Conservation (phyloP, 2,113 vertebrate genomes). For the Chlorodrepanis virens region DNA sequence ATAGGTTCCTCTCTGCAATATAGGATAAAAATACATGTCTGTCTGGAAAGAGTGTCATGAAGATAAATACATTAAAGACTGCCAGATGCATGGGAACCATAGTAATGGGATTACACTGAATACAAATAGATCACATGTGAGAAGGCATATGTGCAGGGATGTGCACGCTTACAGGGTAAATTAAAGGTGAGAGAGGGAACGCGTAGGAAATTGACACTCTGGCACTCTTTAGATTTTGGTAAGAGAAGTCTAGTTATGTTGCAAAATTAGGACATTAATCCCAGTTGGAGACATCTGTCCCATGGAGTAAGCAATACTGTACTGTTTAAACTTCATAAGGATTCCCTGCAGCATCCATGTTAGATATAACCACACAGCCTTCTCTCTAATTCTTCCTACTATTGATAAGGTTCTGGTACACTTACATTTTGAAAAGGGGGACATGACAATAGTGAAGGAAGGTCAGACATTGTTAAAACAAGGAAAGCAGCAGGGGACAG, state of each 20-base stretch:
- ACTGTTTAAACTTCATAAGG: not conserved
- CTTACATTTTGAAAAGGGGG: not conserved
- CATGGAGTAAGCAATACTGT: not conserved
- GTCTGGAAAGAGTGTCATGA: not conserved
- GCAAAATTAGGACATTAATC: not conserved
- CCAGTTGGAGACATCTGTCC: not conserved
- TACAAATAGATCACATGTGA: not conserved
- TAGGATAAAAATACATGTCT: not conserved
- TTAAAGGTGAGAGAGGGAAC: not conserved
- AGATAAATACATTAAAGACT: not conserved
- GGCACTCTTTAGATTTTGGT: not conserved
- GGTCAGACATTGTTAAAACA: not conserved
- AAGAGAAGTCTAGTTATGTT: not conserved
- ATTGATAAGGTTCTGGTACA: not conserved
- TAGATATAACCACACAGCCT: not conserved
- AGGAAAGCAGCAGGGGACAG: not conserved
- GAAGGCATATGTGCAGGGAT: not conserved
- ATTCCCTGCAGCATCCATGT: not conserved
- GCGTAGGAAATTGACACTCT: not conserved
- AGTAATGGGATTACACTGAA: not conserved
- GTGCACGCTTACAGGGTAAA: not conserved
- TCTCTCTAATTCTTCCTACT: not conserved
- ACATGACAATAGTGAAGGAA: not conserved
- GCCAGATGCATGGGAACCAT: not conserved
- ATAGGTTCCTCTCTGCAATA: not conserved